phyloP scores from a whole-genome alignment of 2,113 vertebrate species.

The Xenopus laevis region DNA sequence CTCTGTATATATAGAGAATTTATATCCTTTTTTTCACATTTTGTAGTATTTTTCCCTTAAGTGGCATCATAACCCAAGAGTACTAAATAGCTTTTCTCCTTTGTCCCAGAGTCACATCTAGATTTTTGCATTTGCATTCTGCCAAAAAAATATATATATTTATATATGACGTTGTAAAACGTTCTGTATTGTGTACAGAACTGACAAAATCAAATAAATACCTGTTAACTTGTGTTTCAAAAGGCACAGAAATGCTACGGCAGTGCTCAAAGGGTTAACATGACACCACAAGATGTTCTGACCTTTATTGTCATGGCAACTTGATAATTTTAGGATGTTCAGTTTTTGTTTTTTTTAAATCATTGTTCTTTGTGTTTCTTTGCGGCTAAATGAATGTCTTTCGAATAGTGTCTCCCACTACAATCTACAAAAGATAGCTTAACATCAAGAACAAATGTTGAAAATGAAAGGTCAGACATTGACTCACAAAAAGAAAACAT shows the following conservation, averaged over 20 bases:
- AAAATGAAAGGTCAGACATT: constrained; percentile 87
- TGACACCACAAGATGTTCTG: constrained; percentile 69
- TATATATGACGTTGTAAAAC: constrained; percentile 52
- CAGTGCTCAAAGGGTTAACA: constrained; percentile 82
- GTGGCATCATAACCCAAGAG: constrained; percentile 59
- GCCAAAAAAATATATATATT: constrained; percentile 41
- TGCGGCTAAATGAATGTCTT: constrained; percentile 73
- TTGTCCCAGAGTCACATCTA: constrained; percentile 65
- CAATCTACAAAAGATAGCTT: constrained; percentile 79
- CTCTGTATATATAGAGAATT: constrained; percentile 30
- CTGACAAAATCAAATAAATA: constrained; percentile 61
- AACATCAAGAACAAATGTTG: constrained; percentile 76
- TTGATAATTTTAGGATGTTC: constrained; percentile 83
- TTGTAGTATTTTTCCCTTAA: constrained; percentile 50
- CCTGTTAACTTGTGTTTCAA: constrained; percentile 63
- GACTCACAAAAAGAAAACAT: constrained; percentile 81
- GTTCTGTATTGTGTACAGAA: constrained; percentile 66
- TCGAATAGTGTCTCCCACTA: constrained; percentile 70
- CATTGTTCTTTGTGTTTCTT: constrained; percentile 75
- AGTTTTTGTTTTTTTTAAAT: constrained; percentile 69
- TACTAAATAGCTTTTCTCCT: constrained; percentile 59
- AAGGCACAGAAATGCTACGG: constrained; percentile 89
- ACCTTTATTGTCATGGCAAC: constrained; percentile 89
- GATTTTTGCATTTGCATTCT: constrained; percentile 61
- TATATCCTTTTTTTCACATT: constrained; percentile 42